phyloP scores from a whole-genome alignment of 2,797 vertebrate genomes.

The Apogon hyalosoma region DNA sequence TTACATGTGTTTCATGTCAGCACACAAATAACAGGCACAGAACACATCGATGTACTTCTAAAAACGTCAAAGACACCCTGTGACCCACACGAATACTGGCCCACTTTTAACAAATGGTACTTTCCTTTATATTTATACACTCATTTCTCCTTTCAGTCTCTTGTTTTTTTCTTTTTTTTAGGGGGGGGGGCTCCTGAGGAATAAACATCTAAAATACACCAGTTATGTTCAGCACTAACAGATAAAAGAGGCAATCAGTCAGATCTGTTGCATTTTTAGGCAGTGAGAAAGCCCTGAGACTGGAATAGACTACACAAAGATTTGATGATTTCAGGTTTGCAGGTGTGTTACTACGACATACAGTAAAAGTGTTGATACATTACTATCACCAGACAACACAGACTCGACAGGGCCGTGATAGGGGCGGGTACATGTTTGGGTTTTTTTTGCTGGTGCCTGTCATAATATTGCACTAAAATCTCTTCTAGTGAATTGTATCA shows the following conservation, averaged over 20 bases:
- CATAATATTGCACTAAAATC: conserved; percentile 54
- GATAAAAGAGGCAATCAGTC: conserved; percentile 24
- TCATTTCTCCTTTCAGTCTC: conserved; percentile 3
- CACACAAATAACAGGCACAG: conserved; percentile 62
- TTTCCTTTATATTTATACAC: not conserved
- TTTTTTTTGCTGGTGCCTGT: conserved; percentile 38
- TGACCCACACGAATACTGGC: conserved; percentile 51
- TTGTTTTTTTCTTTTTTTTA: not conserved
- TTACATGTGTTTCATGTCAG: conserved; percentile 42
- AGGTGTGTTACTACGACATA: conserved; percentile 28
- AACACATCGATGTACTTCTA: conserved; percentile 51
- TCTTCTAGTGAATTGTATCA: conserved; percentile 17
- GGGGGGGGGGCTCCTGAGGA: conserved; percentile 46
- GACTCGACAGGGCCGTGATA: conserved; percentile 6
- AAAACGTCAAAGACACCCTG: conserved; percentile 54
- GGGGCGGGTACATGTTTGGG: conserved; percentile 21
- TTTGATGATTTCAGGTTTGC: conserved; percentile 19
- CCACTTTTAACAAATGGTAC: not conserved
- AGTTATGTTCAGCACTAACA: conserved; percentile 26
- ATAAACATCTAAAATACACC: conserved; percentile 62
- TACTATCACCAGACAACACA: conserved; percentile 24
- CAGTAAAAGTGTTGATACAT: conserved; percentile 14
- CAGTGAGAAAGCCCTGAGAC: conserved; percentile 72
- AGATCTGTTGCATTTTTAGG: conserved; percentile 39
- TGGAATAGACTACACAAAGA: conserved; percentile 33